Conservation (phyloP, 2,797 vertebrate species). For the Todus mexicanus region DNA sequence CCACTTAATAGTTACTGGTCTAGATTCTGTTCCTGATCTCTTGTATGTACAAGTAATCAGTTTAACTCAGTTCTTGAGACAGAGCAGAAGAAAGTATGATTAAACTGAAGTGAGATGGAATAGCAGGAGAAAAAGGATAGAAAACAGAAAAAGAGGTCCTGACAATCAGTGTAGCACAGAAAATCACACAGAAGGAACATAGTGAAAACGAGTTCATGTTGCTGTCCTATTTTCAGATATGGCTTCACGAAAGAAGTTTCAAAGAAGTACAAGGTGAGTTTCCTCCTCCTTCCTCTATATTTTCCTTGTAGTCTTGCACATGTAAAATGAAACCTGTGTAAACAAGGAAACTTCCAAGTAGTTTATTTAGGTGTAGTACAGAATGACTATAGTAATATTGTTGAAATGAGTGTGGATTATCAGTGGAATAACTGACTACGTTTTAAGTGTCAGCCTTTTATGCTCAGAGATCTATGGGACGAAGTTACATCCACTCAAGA, state of each 20-base stretch:
- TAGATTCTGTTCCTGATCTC: neutral
- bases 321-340: neutral
- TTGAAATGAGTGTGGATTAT: neutral
- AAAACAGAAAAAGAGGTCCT: neutral
- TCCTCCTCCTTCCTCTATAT: neutral
- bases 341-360: neutral
- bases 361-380: neutral
- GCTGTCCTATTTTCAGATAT: slow-evolving; percentile 81
- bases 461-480: neutral
- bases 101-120: neutral
- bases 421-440: neutral
- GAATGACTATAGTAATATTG: neutral
- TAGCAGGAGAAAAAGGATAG: neutral
- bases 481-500: neutral
- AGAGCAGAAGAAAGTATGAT: neutral
- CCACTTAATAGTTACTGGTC: neutral
- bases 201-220: neutral
- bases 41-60: neutral
- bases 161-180: neutral
- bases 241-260: slow-evolving; percentile 96
- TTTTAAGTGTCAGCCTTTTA: neutral
- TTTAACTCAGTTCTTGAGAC: neutral
- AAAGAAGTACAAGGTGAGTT: slow-evolving; percentile 90
- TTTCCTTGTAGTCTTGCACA: neutral
- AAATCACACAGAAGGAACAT: neutral